Conservation (phyloP, 2,113 vertebrate genomes). For the Hirundichthys speculiger region DNA sequence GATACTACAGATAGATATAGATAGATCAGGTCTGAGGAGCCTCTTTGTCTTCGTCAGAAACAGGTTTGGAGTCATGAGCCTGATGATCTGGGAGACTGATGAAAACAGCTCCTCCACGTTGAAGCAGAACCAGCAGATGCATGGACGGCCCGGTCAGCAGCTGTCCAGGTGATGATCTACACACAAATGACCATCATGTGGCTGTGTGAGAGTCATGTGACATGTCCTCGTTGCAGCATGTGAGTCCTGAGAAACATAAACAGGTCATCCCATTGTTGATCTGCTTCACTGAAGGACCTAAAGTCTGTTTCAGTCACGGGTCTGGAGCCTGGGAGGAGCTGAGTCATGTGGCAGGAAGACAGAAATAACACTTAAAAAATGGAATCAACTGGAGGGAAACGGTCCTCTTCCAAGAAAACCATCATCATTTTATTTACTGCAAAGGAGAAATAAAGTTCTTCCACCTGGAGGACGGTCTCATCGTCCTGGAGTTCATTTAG, state of each 20-base stretch:
- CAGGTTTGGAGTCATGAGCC: too few species aligned
- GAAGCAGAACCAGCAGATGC: too few species aligned
- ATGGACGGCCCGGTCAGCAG: too few species aligned
- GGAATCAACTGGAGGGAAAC: too few species aligned
- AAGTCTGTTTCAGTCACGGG: not conserved
- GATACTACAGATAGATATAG: not conserved
- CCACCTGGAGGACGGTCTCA: too few species aligned
- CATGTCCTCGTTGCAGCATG: constrained; percentile 4
- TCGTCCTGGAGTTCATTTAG: too few species aligned
- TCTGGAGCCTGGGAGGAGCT: not conserved
- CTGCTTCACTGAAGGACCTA: constrained; percentile 19
- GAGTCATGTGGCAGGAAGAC: not conserved
- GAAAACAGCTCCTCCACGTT: too few species aligned
- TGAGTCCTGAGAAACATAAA: constrained; percentile 8
- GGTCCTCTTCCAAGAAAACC: too few species aligned
- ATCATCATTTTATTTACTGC: too few species aligned
- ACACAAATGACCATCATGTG: not conserved
- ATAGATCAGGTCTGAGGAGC: not conserved
- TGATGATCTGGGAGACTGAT: too few species aligned
- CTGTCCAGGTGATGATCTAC: not conserved
- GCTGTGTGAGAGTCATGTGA: constrained; percentile 8
- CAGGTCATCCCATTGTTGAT: constrained; percentile 5
- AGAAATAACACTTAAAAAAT: not conserved
- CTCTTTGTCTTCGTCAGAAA: not conserved
- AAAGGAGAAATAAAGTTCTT: too few species aligned